phyloP scores from a whole-genome alignment of 1,140 invertebrate genomes.

The Sarcophaga bullata region DNA sequence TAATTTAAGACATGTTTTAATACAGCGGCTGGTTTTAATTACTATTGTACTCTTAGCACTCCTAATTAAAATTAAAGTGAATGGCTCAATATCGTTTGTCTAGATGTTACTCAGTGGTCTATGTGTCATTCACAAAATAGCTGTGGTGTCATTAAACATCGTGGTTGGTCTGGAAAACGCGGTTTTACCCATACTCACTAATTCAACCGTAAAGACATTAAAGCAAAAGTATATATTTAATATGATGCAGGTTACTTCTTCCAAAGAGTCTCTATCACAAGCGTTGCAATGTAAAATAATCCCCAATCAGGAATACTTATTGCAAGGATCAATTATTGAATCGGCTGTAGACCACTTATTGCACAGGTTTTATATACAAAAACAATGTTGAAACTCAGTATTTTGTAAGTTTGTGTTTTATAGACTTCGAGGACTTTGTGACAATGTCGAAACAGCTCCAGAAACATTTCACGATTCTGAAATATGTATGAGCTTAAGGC shows the following conservation, averaged over 20 bases:
- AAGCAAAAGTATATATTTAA: too few species aligned
- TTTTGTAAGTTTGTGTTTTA: constrained; percentile 29
- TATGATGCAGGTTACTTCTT: constrained; percentile 69
- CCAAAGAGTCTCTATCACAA: constrained; percentile 80
- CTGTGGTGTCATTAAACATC: too few species aligned
- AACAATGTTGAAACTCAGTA: not conserved
- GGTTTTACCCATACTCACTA: too few species aligned
- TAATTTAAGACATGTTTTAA: too few species aligned
- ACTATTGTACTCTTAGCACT: too few species aligned
- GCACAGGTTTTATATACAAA: constrained; percentile 70
- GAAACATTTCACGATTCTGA: constrained; percentile 94
- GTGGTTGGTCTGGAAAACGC: too few species aligned
- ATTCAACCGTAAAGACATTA: too few species aligned
- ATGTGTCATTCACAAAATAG: too few species aligned
- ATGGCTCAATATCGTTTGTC: too few species aligned
- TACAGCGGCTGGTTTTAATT: too few species aligned
- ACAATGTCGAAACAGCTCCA: constrained; percentile 90
- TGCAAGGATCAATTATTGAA: constrained; percentile 93
- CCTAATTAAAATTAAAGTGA: too few species aligned
- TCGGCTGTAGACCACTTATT: constrained; percentile 91
- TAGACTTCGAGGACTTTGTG: constrained; percentile 86
- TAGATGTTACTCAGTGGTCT: too few species aligned
- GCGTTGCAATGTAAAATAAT: constrained; percentile 86
- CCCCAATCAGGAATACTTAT: constrained; percentile 88
- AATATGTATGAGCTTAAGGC: constrained; percentile 82